Evolutionary conservation across 2,113 vertebrate genomes (phyloP).

Genomic region (Anolis carolinensis): DNA sequence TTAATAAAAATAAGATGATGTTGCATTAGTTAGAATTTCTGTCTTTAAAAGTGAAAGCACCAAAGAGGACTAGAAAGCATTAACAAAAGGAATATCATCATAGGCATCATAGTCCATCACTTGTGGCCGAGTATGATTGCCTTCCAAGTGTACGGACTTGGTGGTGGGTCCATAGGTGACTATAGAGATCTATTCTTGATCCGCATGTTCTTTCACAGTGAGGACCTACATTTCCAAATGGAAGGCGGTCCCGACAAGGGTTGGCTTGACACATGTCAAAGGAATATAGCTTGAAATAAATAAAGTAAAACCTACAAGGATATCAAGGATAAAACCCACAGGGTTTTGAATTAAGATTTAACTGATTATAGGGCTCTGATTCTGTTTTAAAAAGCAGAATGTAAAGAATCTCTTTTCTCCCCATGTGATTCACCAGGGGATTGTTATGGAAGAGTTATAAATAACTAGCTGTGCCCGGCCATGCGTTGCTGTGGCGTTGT

Average conservation of each 20-base stretch:
- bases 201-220: too few species aligned
- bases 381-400: background rate
- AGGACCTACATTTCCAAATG: too few species aligned
- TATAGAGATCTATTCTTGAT: too few species aligned
- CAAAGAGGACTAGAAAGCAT: background rate
- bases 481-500: too few species aligned
- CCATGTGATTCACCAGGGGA: too few species aligned
- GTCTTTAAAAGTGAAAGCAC: background rate
- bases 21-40: conserved; percentile 14
- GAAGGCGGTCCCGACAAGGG: too few species aligned
- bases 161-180: too few species aligned
- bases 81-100: background rate
- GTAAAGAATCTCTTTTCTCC: background rate
- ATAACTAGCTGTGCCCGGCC: too few species aligned
- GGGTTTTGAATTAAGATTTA: background rate
- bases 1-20: conserved; percentile 8
- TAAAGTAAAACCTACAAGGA: background rate
- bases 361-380: background rate
- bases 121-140: too few species aligned
- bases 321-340: background rate
- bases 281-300: background rate
- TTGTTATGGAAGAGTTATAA: background rate
- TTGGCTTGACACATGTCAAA: too few species aligned
- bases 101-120: too few species aligned
- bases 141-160: too few species aligned